These are phyloP conservation scores for Drosophila oshimai DNA, from an alignment of 1,140 invertebrate genomes.

Conservation along the genomic window DNA sequence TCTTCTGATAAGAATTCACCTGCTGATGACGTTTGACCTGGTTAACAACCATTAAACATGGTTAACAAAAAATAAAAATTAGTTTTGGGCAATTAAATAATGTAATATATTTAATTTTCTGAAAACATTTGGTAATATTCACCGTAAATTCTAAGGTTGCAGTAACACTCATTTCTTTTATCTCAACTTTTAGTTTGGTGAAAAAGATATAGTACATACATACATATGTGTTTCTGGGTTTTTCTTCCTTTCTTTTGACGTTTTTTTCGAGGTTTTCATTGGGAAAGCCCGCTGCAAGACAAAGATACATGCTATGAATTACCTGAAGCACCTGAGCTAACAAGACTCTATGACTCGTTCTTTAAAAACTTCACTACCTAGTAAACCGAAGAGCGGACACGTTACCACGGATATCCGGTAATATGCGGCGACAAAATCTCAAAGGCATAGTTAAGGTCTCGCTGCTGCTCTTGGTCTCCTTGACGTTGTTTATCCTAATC, in stretches of 20 bases:
- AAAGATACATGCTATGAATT: neutral
- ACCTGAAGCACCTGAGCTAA: conserved; percentile 10
- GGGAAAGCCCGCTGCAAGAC: conserved; percentile 8
- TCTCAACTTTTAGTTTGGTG: conserved; percentile 13
- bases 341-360: no score
- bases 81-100: no score
- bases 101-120: no score
- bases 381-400: conserved; percentile 39
- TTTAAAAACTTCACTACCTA: no score
- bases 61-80: neutral
- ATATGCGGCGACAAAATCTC: conserved; percentile 74
- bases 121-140: neutral
- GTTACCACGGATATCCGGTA: conserved; percentile 29
- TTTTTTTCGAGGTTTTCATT: neutral
- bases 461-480: conserved; percentile 53
- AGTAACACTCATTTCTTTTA: conserved; percentile 13
- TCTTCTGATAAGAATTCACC: conserved; percentile 14
- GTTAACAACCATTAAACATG: neutral
- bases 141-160: conserved; percentile 18
- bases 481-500: conserved; percentile 61
- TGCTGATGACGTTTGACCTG: conserved; percentile 32
- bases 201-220: conserved; percentile 12
- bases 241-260: no score
- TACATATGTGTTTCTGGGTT: conserved; percentile 1
- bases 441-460: conserved; percentile 73